Percentiles rank a stretch among this genome's conserved stretches.
Evolutionary conservation across 2,888 invertebrate species (phyloP).

Genomic region (Cantharis flavilabris): DNA sequence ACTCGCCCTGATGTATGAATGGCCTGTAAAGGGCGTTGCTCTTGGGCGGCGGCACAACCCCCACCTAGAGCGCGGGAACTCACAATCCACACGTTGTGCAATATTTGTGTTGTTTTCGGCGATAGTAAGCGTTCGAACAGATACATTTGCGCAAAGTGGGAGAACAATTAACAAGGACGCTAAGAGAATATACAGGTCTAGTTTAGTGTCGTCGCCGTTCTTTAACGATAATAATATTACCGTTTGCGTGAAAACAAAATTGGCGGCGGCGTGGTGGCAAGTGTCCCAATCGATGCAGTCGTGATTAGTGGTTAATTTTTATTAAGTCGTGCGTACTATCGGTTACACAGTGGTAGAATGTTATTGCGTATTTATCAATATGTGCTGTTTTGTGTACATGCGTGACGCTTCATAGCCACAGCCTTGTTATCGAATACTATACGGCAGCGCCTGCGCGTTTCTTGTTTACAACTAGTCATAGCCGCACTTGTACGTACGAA

Average conservation of each 20-base stretch:
- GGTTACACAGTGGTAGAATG: constrained; percentile 14
- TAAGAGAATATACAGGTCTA: not conserved
- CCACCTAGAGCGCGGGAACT: constrained; percentile 25
- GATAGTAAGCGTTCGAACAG: constrained; percentile 31
- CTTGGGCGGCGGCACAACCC: constrained; percentile 37
- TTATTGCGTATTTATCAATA: constrained; percentile 30
- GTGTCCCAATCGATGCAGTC: not conserved
- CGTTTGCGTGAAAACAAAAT: not conserved
- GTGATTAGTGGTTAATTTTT: constrained; percentile 3
- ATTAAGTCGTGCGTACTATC: constrained; percentile 12
- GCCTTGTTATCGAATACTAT: constrained; percentile 53
- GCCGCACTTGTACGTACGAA: constrained; percentile 26
- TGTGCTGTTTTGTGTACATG: constrained; percentile 33
- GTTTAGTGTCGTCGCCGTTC: not conserved
- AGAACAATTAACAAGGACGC: constrained; percentile 30
- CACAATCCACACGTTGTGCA: constrained; percentile 35
- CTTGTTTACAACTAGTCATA: constrained; percentile 58
- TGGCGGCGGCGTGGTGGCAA: not conserved
- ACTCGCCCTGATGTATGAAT: constrained; percentile 45
- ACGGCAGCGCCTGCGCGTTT: constrained; percentile 55
- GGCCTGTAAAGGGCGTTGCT: constrained; percentile 50
- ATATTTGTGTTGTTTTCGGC: constrained; percentile 39
- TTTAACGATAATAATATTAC: not conserved
- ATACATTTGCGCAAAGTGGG: constrained; percentile 22
- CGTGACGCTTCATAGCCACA: constrained; percentile 37